Conservation (phyloP, 2,113 vertebrate genomes). For the Tricholaema leucomelas region DNA sequence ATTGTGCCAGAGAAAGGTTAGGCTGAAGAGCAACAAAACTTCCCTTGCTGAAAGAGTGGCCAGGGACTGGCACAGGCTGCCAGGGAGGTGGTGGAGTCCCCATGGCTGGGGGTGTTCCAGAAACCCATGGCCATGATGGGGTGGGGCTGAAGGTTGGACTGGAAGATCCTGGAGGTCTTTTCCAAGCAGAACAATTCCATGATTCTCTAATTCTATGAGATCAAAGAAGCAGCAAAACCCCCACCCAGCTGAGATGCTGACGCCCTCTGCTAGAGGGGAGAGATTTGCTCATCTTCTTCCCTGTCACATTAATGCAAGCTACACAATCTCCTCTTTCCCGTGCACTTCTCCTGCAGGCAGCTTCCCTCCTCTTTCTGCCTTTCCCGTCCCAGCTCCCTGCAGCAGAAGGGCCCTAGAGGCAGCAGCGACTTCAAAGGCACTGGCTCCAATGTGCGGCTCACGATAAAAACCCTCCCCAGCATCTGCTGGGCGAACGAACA, state of each 20-base stretch:
- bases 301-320: slow-evolving; percentile 14
- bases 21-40: no score
- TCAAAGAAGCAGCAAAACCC: neutral
- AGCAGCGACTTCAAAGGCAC: slow-evolving; percentile 76
- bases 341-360: neutral
- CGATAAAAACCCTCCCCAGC: slow-evolving; percentile 77
- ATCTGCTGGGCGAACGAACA: slow-evolving; percentile 78
- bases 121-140: no score
- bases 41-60: no score
- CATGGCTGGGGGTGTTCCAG: no score
- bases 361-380: slow-evolving; percentile 22
- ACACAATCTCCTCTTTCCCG: neutral
- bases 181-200: no score
- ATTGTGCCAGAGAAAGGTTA: no score
- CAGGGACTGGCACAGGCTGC: no score
- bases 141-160: no score
- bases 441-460: slow-evolving; percentile 71
- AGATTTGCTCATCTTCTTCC: slow-evolving; percentile 41
- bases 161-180: no score
- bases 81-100: no score
- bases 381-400: slow-evolving; percentile 45
- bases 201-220: neutral
- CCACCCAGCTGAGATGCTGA: neutral
- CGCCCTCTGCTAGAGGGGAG: neutral
- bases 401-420: slow-evolving; percentile 72